Base-by-base conservation (phyloP, 2,888 invertebrate species). In the Trachelus iudaicus region DNA sequence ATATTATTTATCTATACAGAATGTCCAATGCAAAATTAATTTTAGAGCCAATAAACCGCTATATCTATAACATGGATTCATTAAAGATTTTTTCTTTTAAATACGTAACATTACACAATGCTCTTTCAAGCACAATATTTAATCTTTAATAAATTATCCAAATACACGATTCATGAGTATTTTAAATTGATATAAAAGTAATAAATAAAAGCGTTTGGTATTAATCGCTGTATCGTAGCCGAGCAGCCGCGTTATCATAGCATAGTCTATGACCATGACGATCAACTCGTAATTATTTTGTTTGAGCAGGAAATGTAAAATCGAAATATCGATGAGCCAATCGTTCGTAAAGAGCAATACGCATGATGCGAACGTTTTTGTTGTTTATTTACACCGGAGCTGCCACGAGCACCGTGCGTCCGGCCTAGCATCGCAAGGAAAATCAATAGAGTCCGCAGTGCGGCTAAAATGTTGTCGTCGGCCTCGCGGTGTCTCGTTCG, bases 371-470 rank as follows among this genome's bases (percentile, higher is more conserved):
- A 40, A 75, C 77, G 78, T 81, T 82, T 56, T 85, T 80, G 84
- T 89, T 90, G 90, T 90, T 90, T 90, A 90, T 90, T 90, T 90
- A 90, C 90, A 87, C 77, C 31, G 82, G 83, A 81, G 75, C 79
- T 79, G 80, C 78, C 75, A 80, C 79, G 80, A 83, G 83, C 82
- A 76, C 77, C 73, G 77, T 75, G 78, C 76, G 83, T 79, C 81
- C 85, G 76, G 80, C 80, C 82, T 71, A 71, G 83, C 82, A 82
- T 79, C 84, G 79, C 81, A 77, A 83, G 84, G 87, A 91, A 91
- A 91, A 91, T 91, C 91, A 91, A 91, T 91, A 91, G 87, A 85
- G 87, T 86, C 89, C 89, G 90, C 90, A 90, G 85, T 89, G 90
- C 91, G 88, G 91, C 85, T 87, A 89, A 91, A 90, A 87, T 90